Evolutionary conservation across 2,888 invertebrate species (phyloP), one percentile per base, ranked within the genome.

Genomic region (Eudemis profundana): DNA sequence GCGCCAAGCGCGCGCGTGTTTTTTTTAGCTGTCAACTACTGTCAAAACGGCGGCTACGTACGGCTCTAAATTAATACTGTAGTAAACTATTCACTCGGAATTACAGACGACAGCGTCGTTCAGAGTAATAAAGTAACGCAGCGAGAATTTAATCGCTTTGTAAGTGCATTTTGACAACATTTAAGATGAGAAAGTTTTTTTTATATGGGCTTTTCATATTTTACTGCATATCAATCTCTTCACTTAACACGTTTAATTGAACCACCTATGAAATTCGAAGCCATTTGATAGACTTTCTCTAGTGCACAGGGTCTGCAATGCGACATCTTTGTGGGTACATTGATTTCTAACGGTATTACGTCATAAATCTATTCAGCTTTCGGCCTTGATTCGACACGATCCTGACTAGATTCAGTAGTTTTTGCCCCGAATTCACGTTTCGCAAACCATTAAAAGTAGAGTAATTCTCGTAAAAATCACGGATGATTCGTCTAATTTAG

Each of bases 21-120:
- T n/a, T n/a, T n/a, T n/a, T n/a, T n/a, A n/a, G n/a, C n/a, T n/a
- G n/a, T n/a, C n/a, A n/a, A n/a, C n/a, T n/a, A n/a, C n/a, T n/a
- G n/a, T n/a, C n/a, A n/a, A n/a, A n/a, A n/a, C n/a, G n/a, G n/a
- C n/a, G n/a, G n/a, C n/a, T 84, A 77, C 70, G 77, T 75, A 74
- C 75, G 74, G 72, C 75, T 78, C 78, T 78, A 79, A 83, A 85
- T 85, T 80, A 83, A 82, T 82, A 79, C 72, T 74, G 74, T 75
- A 84, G 82, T 82, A 82, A 80, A 81, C 79, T 76, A 79, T 81
- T 79, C 74, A 79, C 76, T 78, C 62, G 69, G 56, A 68, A 71
- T 74, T 74, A 75, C 69, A 67, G 63, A 59, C 67, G 69, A 72
- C 70, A 68, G 64, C 57, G 61, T 67, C 29, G 61, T 56, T 33